These are phyloP conservation scores for Tenrec ecaudatus DNA, from an alignment of 2,113 vertebrate species.

Conservation along the genomic window DNA sequence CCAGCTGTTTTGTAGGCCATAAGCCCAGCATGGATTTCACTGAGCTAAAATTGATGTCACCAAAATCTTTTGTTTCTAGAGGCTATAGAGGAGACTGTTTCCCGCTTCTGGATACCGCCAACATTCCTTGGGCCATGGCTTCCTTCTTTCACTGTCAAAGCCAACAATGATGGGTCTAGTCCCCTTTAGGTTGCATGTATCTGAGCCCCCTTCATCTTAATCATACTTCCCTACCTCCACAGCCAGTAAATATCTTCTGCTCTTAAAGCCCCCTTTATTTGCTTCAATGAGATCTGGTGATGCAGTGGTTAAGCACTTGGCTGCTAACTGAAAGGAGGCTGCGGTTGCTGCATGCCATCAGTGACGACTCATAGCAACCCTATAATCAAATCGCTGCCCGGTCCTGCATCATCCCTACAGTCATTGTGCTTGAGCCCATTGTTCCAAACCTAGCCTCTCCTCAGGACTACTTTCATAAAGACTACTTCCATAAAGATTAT, in stretches of 20 bases:
- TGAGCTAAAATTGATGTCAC: not conserved
- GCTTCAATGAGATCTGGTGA: not conserved
- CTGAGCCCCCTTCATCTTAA: not conserved
- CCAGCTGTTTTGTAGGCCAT: not conserved
- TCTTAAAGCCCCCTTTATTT: not conserved
- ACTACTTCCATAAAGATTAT: not conserved
- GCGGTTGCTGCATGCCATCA: no score
- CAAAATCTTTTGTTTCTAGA: not conserved
- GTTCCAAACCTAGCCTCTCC: not conserved
- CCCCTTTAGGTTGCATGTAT: not conserved
- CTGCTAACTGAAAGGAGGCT: not conserved
- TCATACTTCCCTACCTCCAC: not conserved
- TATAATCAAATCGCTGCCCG: no score
- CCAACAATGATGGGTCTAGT: not conserved
- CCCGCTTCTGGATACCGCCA: not conserved
- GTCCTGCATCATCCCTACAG: no score
- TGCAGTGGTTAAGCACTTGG: not conserved
- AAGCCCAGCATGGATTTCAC: not conserved
- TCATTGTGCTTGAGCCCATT: not conserved
- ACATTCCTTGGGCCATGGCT: not conserved
- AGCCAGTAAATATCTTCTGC: not conserved
- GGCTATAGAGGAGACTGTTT: not conserved
- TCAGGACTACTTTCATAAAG: not conserved
- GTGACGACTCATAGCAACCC: no score
- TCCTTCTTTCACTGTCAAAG: not conserved